Evolutionary conservation across 2,888 invertebrate genomes (phyloP), one percentile per base, ranked within the genome.

Genomic region (Cybosia mesomella): DNA sequence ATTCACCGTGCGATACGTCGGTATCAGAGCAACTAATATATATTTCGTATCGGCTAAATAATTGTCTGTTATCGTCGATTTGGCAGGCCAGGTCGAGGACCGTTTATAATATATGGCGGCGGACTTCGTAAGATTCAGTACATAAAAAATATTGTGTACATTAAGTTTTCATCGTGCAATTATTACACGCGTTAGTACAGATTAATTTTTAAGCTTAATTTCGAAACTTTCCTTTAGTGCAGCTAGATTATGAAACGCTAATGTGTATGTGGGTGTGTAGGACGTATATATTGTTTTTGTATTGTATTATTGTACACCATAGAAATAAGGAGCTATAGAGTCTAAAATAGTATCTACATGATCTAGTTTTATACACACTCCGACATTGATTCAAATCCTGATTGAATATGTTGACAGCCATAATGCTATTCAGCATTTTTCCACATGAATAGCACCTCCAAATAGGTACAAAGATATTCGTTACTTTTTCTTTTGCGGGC

Each of bases 31-130:
- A 87, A 85, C 90, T 89, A 91, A 92, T 93, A 92, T 28, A 89
- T 91, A 91, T 92, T 91, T 90, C 87, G 91, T 91, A 92, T 91
- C 91, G 85, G 82, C 83, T 82, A 87, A 93, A 92, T 94, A 94
- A 94, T 92, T 93, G 92, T 89, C 89, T 89, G 90, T 88, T 92
- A 93, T 94, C 92, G 88, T 80, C 81, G 87, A 89, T 90, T 89
- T 90, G 91, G 87, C 88, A 85, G 87, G 85, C 75, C 86, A 85
- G 89, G 87, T 86, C 87, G 87, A 81, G 83, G 88, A 89, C 89
- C 90, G 85, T 83, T 89, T 92, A 92, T 83, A 91, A 89, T 92
- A 92, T 83, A 91, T 92, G 91, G 91, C 90, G 83, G 88, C 90
- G 83, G 88, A 76, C 75, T 76, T 76, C 65, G 83, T 81, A 55